Evolutionary conservation across 2,113 vertebrate genomes (phyloP), one percentile per base, ranked within the genome.

Genomic region (Muscicapa adusta): DNA sequence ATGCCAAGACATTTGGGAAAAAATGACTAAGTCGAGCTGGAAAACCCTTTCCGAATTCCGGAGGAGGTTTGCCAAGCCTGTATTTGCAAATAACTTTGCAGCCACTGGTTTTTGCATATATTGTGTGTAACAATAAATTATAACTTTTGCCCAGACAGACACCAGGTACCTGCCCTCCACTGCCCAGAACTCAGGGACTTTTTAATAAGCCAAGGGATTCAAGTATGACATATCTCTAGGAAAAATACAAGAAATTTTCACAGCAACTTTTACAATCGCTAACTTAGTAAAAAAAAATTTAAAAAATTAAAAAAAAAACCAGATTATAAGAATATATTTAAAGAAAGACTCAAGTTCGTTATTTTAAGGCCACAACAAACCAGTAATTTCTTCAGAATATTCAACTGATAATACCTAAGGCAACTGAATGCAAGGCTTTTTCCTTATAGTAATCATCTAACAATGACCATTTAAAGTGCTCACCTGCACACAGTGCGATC

Each of bases 1-100:
- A 96, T 84, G 89, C 96, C 96, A 96, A 97, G 96, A 97, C 96
- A 97, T 95, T 90, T 89, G 68, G 95, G 93, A 79, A 83, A 93
- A 97, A 97, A 95, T 94, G 56, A 94, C 94, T 97, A 85, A 70
- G 76, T 96, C 67, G 68, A 93, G 89, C 94, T 96, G 95, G 96
- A 97, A 96, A 96, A 95, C 73, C 93, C 92, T 96, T 66, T 94
- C 92, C 74, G 80, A 97, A 97, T 95, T 97, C 95, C 96, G 94
- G 80, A 93, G 66, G 95, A 95, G 70, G 72, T 90, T 72, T 95
- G 91, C 94, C 89, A 94, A 93, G 65, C 65, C 95, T 66, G 79
- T 95, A 85, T 77, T 91, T 95, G 92, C 95, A 93, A 91, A 97
- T 91, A 48, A 91, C 94, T 92, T 71, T 0, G 5, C 94, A 94